Conservation (phyloP, 2,888 invertebrate species). For the Vandiemenella viatica region DNA sequence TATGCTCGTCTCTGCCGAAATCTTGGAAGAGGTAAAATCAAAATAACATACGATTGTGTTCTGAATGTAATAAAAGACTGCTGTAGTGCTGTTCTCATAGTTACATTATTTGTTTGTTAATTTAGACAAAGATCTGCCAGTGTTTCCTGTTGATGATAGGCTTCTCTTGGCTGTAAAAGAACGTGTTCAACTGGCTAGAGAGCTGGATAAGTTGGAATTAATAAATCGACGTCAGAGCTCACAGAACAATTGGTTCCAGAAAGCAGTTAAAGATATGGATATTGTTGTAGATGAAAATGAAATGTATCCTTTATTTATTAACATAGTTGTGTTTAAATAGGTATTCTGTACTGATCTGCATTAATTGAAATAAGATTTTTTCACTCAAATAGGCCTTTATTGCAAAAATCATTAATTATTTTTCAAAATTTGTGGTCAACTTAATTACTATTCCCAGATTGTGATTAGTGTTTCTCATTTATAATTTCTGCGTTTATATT, state of each 20-base stretch:
- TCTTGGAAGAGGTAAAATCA: constrained; percentile 55
- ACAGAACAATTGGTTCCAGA: constrained; percentile 71
- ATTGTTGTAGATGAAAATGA: constrained; percentile 64
- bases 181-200: constrained; percentile 59
- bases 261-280: constrained; percentile 80
- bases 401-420: too few species aligned
- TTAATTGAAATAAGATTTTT: too few species aligned
- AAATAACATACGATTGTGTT: background rate
- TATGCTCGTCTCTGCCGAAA: constrained; percentile 72
- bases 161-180: constrained; percentile 49
- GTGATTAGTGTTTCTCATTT: too few species aligned
- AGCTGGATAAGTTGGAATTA: constrained; percentile 58
- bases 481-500: too few species aligned
- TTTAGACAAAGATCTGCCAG: constrained; percentile 64
- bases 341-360: too few species aligned
- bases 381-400: too few species aligned
- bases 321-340: background rate
- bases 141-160: constrained; percentile 57
- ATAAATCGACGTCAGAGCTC: constrained; percentile 44
- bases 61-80: background rate
- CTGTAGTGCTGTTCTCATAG: too few species aligned
- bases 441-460: too few species aligned
- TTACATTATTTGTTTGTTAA: too few species aligned
- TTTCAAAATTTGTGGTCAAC: too few species aligned
- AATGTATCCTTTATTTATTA: constrained; percentile 17